phyloP scores from a whole-genome alignment of 1,140 invertebrate species.

The Neodiprion pinetum region DNA sequence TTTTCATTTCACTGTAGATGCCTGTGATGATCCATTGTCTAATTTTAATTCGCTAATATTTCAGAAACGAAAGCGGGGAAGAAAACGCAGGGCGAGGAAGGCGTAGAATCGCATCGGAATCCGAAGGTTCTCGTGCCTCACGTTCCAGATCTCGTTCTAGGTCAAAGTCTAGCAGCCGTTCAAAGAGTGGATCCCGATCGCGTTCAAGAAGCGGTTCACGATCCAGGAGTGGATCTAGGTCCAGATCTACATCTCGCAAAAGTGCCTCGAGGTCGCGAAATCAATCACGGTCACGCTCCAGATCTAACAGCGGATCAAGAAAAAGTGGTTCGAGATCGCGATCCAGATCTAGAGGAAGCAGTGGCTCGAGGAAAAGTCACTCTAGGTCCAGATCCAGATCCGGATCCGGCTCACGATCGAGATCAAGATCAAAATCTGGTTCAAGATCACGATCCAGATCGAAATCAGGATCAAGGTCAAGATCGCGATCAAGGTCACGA shows the following conservation, averaged over 20 bases:
- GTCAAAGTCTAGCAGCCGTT: constrained; percentile 46
- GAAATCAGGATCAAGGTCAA: constrained; percentile 50
- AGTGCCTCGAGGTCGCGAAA: constrained; percentile 28
- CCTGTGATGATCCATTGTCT: not conserved
- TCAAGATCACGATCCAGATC: constrained; percentile 49
- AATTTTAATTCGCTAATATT: constrained; percentile 19
- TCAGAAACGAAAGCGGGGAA: constrained; percentile 64
- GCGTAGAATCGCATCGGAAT: constrained; percentile 59
- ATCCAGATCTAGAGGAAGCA: constrained; percentile 33
- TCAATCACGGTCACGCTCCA: constrained; percentile 35
- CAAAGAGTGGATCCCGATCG: constrained; percentile 38
- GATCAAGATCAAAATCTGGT: constrained; percentile 43
- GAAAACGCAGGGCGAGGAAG: constrained; percentile 56
- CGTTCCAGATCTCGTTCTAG: constrained; percentile 48
- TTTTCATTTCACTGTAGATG: constrained; percentile 15
- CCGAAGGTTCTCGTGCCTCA: constrained; percentile 54
- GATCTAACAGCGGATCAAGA: constrained; percentile 37
- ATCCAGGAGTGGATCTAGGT: constrained; percentile 42
- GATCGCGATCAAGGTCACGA: constrained; percentile 45
- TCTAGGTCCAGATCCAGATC: constrained; percentile 47
- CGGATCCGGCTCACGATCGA: constrained; percentile 40
- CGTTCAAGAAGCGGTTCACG: constrained; percentile 28
- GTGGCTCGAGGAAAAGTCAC: constrained; percentile 33
- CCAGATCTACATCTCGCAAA: constrained; percentile 28
- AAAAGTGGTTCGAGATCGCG: constrained; percentile 32